Percentiles rank a stretch among this genome's conserved stretches.
Conservation (phyloP, 2,113 vertebrate genomes). For the Oophaga pumilio region DNA sequence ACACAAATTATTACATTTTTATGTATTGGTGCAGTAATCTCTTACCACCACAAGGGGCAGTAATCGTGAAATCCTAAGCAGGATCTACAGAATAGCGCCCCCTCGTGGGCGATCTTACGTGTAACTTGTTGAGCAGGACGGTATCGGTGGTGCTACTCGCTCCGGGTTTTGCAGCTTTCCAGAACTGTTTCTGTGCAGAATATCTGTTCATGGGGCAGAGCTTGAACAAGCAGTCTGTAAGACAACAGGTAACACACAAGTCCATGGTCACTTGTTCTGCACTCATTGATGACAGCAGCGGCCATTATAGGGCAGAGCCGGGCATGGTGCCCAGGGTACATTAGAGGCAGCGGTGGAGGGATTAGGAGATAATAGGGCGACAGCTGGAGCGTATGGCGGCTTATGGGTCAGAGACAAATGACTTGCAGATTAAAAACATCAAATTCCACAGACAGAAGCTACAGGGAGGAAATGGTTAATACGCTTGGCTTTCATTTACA, state of each 20-base stretch:
- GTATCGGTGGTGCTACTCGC: slow-evolving; percentile 94
- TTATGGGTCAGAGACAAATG: slow-evolving; percentile 28
- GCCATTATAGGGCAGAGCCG: background rate
- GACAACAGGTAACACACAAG: background rate
- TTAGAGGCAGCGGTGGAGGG: background rate
- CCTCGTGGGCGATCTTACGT: slow-evolving; percentile 74
- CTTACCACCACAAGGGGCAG: background rate
- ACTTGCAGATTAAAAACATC: slow-evolving; percentile 4
- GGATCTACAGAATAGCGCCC: background rate
- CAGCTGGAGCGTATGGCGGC: slow-evolving; percentile 28
- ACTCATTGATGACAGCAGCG: background rate
- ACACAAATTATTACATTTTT: background rate
- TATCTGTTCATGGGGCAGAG: slow-evolving; percentile 99
- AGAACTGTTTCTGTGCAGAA: slow-evolving; percentile 98
- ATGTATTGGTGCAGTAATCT: background rate
- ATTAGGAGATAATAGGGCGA: slow-evolving; percentile 14
- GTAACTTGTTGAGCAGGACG: slow-evolving; percentile 92
- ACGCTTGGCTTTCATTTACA: background rate
- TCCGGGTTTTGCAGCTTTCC: slow-evolving; percentile 97
- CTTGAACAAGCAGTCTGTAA: slow-evolving; percentile 94
- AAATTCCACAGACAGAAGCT: background rate
- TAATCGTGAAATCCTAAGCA: background rate
- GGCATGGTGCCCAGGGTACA: background rate
- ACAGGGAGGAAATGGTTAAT: background rate
- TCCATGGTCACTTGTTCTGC: background rate